Conservation (phyloP, 2,797 vertebrate species). For the Pogoniulus pusillus region DNA sequence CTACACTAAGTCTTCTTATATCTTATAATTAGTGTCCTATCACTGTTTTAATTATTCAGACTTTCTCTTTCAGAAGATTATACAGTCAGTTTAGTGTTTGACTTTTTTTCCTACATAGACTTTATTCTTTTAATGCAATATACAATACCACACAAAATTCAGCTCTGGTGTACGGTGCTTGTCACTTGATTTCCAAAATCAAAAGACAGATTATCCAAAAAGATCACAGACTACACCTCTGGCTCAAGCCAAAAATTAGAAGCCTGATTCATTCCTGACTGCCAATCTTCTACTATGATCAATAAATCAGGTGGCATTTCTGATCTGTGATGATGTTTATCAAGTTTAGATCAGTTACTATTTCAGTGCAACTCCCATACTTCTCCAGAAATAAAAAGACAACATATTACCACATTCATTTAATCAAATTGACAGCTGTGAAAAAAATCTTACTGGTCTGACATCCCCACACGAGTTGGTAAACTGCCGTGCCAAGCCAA, state of each 20-base stretch:
- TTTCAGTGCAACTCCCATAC: background rate
- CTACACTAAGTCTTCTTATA: background rate
- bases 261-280: background rate
- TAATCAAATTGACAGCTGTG: background rate
- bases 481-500: conserved; percentile 97
- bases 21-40: background rate
- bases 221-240: background rate
- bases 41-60: background rate
- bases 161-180: background rate
- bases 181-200: background rate
- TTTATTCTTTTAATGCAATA: background rate
- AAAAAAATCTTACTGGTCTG: conserved; percentile 87
- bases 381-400: background rate
- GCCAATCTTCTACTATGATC: background rate
- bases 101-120: background rate
- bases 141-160: background rate
- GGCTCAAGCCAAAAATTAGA: background rate
- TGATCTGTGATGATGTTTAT: background rate
- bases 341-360: background rate
- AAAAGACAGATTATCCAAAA: background rate
- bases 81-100: background rate
- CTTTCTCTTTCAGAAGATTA: background rate
- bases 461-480: conserved; percentile 98
- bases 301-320: background rate
- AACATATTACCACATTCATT: background rate